Evolutionary conservation across 2,888 invertebrate genomes (phyloP).

Genomic region (Barypeithes pellucidus): DNA sequence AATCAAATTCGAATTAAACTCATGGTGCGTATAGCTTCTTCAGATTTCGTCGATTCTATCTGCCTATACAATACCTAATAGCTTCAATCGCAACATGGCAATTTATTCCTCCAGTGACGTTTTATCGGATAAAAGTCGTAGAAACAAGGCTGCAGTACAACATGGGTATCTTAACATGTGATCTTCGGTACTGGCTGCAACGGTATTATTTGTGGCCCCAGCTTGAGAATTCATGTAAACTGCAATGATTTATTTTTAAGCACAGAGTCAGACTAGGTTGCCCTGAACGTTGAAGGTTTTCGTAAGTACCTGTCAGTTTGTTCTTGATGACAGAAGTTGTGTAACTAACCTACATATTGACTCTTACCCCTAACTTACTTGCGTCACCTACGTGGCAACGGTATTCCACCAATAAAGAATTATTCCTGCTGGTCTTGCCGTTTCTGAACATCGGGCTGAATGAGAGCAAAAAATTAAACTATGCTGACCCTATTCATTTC

Average conservation of each 20-base stretch:
- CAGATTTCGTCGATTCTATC: constrained; percentile 35
- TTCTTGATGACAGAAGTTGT: background rate
- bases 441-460: no score
- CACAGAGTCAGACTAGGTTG: constrained; percentile 1
- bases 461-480: no score
- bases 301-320: background rate
- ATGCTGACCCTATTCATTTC: no score
- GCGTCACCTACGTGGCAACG: no score
- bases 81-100: constrained; percentile 46
- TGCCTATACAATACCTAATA: constrained; percentile 35
- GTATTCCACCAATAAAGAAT: no score
- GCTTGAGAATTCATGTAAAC: constrained; percentile 33
- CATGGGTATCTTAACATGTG: constrained; percentile 41
- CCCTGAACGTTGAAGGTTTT: background rate
- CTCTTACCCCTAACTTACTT: no score
- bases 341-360: no score
- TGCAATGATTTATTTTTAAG: constrained; percentile 7
- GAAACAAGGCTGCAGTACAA: constrained; percentile 39
- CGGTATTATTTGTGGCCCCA: constrained; percentile 45
- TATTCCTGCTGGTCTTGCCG: no score
- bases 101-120: constrained; percentile 42
- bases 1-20: constrained; percentile 7
- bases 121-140: constrained; percentile 47
- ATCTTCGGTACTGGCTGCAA: constrained; percentile 34
- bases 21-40: constrained; percentile 11